Percentiles rank a stretch among this genome's conserved stretches.
Evolutionary conservation across 2,888 invertebrate species (phyloP).

Genomic region (Camptogramma bilineatum): DNA sequence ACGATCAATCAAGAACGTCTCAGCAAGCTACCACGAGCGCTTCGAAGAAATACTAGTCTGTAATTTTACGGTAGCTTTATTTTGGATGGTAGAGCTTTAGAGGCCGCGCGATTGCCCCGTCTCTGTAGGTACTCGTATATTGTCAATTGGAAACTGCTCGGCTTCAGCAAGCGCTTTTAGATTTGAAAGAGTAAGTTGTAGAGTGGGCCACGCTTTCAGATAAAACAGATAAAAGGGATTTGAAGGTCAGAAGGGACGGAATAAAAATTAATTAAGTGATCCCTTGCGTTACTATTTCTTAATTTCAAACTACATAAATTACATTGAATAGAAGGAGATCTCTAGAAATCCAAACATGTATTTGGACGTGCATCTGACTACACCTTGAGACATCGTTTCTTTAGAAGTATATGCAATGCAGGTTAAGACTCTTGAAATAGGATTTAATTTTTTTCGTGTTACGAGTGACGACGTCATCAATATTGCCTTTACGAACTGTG

Average conservation of each 20-base stretch:
- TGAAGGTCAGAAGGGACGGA: slow-evolving; percentile 1
- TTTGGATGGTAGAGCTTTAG: slow-evolving; percentile 44
- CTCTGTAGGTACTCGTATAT: slow-evolving; percentile 66
- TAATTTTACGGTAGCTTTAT: background rate
- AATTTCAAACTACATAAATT: no score
- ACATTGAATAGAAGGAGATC: no score
- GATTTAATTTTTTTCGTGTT: no score
- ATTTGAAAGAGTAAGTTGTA: slow-evolving; percentile 72
- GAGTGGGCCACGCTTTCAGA: slow-evolving; percentile 55
- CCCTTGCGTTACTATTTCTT: no score
- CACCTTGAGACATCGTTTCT: no score
- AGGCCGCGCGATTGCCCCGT: slow-evolving; percentile 71
- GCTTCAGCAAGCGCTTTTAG: slow-evolving; percentile 73
- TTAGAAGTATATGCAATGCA: no score
- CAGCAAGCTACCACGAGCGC: no score
- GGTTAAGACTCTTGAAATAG: no score
- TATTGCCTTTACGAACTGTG: background rate
- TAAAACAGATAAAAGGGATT: slow-evolving; percentile 18
- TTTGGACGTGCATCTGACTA: no score
- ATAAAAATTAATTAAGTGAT: no score
- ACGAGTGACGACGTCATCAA: background rate
- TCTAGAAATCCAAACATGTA: no score
- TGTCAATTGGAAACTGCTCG: slow-evolving; percentile 81
- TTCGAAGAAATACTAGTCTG: background rate
- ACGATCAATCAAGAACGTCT: no score